Conservation (phyloP, 2,797 vertebrate genomes). For the Dipus sagitta region DNA sequence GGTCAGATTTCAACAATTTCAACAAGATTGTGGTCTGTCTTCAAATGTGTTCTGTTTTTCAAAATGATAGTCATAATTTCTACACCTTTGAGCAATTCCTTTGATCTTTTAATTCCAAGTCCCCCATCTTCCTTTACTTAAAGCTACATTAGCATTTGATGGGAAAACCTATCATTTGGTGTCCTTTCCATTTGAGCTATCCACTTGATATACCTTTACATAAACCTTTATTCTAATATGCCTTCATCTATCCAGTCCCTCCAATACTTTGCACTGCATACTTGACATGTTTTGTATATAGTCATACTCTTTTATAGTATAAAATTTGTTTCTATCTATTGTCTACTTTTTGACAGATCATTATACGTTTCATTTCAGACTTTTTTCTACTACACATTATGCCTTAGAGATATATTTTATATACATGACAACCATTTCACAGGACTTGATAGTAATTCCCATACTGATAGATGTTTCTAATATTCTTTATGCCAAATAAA, state of each 20-base stretch:
- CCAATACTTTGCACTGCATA: neutral
- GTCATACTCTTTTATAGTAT: neutral
- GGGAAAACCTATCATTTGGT: neutral
- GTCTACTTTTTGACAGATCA: neutral
- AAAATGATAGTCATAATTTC: neutral
- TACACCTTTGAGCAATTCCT: neutral
- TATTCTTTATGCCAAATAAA: constrained; percentile 27
- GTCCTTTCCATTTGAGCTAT: neutral
- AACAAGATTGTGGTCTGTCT: neutral
- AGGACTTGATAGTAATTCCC: neutral
- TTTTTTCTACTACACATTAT: neutral
- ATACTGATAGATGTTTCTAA: neutral
- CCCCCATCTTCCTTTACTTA: no score
- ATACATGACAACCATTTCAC: neutral
- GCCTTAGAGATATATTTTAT: neutral
- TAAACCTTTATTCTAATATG: neutral
- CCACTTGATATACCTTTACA: neutral
- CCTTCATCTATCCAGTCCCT: neutral
- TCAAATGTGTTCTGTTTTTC: neutral
- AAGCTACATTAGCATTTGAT: neutral
- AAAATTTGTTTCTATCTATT: neutral
- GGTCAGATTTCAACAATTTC: neutral
- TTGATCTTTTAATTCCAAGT: neutral
- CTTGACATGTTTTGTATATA: neutral
- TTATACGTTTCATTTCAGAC: neutral